Evolutionary conservation across 2,113 vertebrate genomes (phyloP).

Genomic region (Isurus oxyrinchus): DNA sequence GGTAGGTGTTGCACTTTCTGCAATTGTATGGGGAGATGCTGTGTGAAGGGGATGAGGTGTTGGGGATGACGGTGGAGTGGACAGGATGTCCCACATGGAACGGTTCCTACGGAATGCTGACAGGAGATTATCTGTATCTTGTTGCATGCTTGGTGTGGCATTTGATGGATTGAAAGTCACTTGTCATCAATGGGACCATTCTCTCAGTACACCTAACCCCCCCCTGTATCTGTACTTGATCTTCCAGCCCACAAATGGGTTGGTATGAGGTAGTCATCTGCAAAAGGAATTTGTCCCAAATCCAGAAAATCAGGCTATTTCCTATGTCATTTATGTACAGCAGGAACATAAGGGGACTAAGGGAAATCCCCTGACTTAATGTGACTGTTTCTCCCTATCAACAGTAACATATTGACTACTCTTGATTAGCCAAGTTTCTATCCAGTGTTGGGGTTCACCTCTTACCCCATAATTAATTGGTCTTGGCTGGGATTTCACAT

Average conservation of each 20-base stretch:
- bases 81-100: no score
- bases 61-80: no score
- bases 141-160: neutral
- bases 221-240: neutral
- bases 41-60: no score
- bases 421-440: neutral
- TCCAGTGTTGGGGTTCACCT: neutral
- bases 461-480: neutral
- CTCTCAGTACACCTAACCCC: neutral
- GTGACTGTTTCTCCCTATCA: neutral
- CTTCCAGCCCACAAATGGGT: neutral
- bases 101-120: no score
- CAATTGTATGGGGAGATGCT: no score
- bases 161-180: neutral
- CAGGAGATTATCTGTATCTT: no score
- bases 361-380: neutral
- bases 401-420: neutral
- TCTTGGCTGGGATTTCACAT: neutral
- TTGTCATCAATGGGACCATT: no score
- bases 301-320: neutral
- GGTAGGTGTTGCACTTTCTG: no score
- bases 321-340: neutral
- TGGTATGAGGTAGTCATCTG: neutral
- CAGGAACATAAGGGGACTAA: neutral
- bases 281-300: neutral